Conservation (phyloP, 1,140 invertebrate species). For the Drosophila serrata region DNA sequence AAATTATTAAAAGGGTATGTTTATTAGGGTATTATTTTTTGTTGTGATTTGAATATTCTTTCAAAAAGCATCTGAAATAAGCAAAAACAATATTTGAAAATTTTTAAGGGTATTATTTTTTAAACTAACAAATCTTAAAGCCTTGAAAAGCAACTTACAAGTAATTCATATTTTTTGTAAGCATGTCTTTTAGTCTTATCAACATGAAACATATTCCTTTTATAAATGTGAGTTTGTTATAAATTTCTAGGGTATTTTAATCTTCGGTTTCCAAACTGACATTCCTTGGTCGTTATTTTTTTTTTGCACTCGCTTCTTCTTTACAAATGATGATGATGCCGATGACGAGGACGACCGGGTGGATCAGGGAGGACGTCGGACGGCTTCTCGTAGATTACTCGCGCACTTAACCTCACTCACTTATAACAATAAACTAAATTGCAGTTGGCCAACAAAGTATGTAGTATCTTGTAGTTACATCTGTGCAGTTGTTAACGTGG, state of each 20-base stretch:
- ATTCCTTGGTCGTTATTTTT: background rate
- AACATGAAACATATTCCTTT: background rate
- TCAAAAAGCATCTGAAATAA: no score
- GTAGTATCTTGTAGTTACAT: conserved; percentile 71
- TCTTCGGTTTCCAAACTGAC: background rate
- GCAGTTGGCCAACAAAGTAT: conserved; percentile 73
- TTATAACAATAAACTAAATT: conserved; percentile 85
- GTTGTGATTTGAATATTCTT: no score
- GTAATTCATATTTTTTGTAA: background rate
- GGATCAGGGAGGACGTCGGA: conserved; percentile 5
- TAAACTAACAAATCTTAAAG: no score
- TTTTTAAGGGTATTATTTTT: no score
- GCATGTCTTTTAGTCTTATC: background rate
- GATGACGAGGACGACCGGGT: conserved; percentile 16
- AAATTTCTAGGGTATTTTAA: background rate
- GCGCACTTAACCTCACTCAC: conserved; percentile 82
- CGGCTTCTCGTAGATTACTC: conserved; percentile 68
- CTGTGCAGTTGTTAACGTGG: conserved; percentile 68
- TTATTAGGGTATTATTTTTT: background rate
- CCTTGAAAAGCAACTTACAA: no score
- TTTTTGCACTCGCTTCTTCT: conserved; percentile 35
- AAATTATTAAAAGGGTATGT: no score
- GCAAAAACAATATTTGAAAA: no score
- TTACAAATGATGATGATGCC: conserved; percentile 81
- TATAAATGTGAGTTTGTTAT: background rate